Conservation (phyloP, 2,888 invertebrate genomes). For the Eulithis testata region DNA sequence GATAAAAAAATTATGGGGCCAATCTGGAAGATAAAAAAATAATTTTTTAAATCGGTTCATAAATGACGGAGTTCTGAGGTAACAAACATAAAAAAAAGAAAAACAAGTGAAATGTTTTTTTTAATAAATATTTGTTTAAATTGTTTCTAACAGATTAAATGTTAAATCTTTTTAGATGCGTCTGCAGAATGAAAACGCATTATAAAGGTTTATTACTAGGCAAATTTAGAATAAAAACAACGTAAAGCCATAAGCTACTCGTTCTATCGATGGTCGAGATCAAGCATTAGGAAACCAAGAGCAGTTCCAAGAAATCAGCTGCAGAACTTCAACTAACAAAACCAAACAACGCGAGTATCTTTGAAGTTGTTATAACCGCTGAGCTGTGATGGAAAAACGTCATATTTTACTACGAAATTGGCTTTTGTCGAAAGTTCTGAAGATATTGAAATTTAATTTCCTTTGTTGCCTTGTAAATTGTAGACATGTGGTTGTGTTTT, state of each 20-base stretch:
- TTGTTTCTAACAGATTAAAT: too few species aligned
- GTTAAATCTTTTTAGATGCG: too few species aligned
- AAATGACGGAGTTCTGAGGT: too few species aligned
- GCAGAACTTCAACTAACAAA: conserved; percentile 38
- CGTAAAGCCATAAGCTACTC: background rate
- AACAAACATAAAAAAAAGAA: too few species aligned
- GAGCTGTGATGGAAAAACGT: conserved; percentile 31
- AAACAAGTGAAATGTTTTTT: too few species aligned
- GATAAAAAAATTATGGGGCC: too few species aligned
- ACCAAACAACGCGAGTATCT: conserved; percentile 42
- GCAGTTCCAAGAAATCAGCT: conserved; percentile 38
- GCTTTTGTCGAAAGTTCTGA: conserved; percentile 19
- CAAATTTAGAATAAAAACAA: too few species aligned
- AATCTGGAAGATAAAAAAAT: too few species aligned
- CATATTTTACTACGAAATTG: conserved; percentile 35
- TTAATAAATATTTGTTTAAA: too few species aligned
- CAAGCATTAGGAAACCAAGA: background rate
- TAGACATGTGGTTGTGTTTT: conserved; percentile 35
- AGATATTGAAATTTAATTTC: conserved; percentile 10
- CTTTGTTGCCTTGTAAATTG: conserved; percentile 18
- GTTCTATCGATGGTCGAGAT: background rate
- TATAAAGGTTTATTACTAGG: too few species aligned
- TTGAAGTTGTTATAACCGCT: conserved; percentile 37
- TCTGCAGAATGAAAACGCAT: too few species aligned
- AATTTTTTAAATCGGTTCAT: too few species aligned